Evolutionary conservation across 2,113 vertebrate species (phyloP).

Genomic region (Forbesichthys papilliferus): DNA sequence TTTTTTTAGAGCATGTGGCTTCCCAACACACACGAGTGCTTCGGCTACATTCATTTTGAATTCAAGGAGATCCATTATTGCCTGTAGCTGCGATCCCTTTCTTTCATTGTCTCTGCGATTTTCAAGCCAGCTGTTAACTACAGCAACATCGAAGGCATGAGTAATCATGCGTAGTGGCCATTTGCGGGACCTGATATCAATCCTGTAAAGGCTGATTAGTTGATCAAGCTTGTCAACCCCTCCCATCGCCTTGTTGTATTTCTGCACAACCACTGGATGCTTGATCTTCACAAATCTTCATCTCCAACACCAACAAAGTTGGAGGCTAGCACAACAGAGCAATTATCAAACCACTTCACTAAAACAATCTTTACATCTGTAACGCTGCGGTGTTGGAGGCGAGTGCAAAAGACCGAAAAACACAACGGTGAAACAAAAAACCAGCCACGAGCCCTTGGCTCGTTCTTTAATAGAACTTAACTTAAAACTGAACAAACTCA

Average conservation of each 20-base stretch:
- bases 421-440: too few relatives aligned
- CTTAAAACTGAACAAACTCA: too few relatives aligned
- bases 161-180: slow-evolving; percentile 15
- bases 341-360: slow-evolving; percentile 23
- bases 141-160: slow-evolving; percentile 5
- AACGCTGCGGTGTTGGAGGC: too few relatives aligned
- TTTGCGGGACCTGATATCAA: slow-evolving; percentile 6
- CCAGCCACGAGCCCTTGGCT: too few relatives aligned
- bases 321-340: slow-evolving; percentile 26
- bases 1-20: slow-evolving; percentile 4
- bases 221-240: slow-evolving; percentile 15
- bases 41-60: slow-evolving; percentile 9
- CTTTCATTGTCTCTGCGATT: slow-evolving; percentile 4
- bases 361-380: slow-evolving; percentile 26
- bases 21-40: slow-evolving; percentile 5
- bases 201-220: slow-evolving; percentile 13
- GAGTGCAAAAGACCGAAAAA: too few relatives aligned
- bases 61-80: slow-evolving; percentile 8
- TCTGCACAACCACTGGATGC: slow-evolving; percentile 11
- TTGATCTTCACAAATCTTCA: slow-evolving; percentile 18
- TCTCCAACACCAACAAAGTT: slow-evolving; percentile 34
- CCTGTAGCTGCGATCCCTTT: slow-evolving; percentile 6
- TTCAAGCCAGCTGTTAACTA: slow-evolving; percentile 11
- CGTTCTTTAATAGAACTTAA: too few relatives aligned
- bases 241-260: slow-evolving; percentile 13